Evolutionary conservation across 2,113 vertebrate species (phyloP), one percentile per base, ranked within the genome.

Genomic region (Paracanthobrama guichenoti): DNA sequence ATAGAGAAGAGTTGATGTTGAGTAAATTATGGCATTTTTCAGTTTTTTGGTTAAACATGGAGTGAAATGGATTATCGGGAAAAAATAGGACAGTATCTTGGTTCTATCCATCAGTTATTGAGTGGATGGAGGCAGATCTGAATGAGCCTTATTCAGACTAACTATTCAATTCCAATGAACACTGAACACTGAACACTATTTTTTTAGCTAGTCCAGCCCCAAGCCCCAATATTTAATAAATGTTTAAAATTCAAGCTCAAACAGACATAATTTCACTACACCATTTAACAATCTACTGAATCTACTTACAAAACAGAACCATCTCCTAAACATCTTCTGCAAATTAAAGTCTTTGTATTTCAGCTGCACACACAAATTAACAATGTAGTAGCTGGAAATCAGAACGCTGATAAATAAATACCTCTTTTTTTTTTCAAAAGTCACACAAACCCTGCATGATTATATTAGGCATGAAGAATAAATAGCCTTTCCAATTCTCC

Each of bases 361-460:
- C 48, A 28, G 14, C 44, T 74, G 13, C 39, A 44, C 69, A 46
- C 22, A 46, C 44, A 46, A 16, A 74, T 26, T 18, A 75, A 46
- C 48, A 28, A 76, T 64, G 26, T 28, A 66, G 62, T 7, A 12
- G 14, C 62, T 66, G 14, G 7, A 14, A 35, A 35, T 35, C 28
- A 64, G 24, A 64, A 28, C 2, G 2, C 60, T 13, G 13, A 5
- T 64, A 26, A 75, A 72, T 22, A 1, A 46, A 73, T 26, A 48
- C n/a, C n/a, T 13, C 42, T 24, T n/a, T 26, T 14, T 48, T 48
- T 48, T 66, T 66, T 66, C 62, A 66, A 2, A 64, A 64, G 5
- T 64, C 62, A 64, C 60, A 64, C 8, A 53, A 75, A 20, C 24
- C 8, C 73, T 31, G 48, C 73, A 76, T 55, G 53, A 76, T 55